These are phyloP conservation scores for Corythoichthys haematopterus DNA, from an alignment of 2,113 vertebrate species.

Conservation along the genomic window DNA sequence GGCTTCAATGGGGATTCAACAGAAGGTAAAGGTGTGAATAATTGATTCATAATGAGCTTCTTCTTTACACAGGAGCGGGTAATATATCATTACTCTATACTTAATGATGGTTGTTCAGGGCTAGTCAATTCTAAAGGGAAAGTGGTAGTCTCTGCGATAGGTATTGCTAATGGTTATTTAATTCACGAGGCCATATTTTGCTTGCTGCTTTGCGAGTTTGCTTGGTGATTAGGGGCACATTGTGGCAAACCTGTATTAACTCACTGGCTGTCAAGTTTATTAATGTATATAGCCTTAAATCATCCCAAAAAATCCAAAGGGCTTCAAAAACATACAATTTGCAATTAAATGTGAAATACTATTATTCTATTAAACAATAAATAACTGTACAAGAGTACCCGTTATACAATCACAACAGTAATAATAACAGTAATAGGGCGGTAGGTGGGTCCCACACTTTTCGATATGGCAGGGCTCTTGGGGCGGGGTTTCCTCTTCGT, in stretches of 20 bases:
- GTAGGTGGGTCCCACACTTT: too few relatives aligned
- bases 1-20: slow-evolving; percentile 75
- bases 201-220: background rate
- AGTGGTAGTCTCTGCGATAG: background rate
- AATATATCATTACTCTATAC: background rate
- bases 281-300: too few relatives aligned
- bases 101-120: background rate
- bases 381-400: too few relatives aligned
- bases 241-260: background rate
- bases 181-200: background rate
- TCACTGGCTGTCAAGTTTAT: too few relatives aligned
- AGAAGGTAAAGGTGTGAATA: slow-evolving; percentile 56
- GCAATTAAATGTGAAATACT: too few relatives aligned
- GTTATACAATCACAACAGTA: too few relatives aligned
- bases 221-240: background rate
- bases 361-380: too few relatives aligned
- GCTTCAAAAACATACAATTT: too few relatives aligned
- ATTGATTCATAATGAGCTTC: background rate
- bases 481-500: too few relatives aligned
- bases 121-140: background rate
- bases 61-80: background rate
- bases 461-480: too few relatives aligned
- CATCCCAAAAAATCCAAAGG: too few relatives aligned
- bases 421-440: too few relatives aligned
- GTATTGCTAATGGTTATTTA: background rate